Evolutionary conservation across 2,113 vertebrate species (phyloP), one percentile per base, ranked within the genome.

Genomic region (Conger conger): DNA sequence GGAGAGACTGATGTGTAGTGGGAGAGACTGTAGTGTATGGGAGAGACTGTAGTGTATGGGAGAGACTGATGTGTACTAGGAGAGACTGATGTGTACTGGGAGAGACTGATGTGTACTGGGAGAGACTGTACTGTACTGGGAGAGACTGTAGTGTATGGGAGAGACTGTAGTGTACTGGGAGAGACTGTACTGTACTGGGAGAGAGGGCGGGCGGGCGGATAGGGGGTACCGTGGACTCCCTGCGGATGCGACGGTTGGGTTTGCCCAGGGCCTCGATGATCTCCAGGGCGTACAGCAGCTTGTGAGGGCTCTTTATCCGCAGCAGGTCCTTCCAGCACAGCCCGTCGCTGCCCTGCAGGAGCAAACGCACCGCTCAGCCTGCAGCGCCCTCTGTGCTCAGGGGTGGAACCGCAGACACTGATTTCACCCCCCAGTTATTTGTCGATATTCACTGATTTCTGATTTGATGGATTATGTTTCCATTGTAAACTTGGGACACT

Each of bases 221-320:
- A 4, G 68, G 5, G 4, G 6, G 92, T 93, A 99, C 98, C 85
- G 98, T 99, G 0, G 98, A 99, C 91, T 99, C 98, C 82, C 98
- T 91, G 86, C 99, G 96, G 92, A 99, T 99, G 90, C 97, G 96
- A 86, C 98, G 94, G 91, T 99, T 99, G 85, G 98, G 98, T 92
- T 99, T 99, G 9, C 98, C 98, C 86, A 99, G 91, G 37, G 98
- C 97, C 92, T 99, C 98, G 53, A 99, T 99, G 88, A 99, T 99
- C 94, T 99, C 98, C 91, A 99, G 94, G 20, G 98, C 96, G 4
- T 99, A 99, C 38, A 99, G 91, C 85, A 99, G 95, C 91, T 99
- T 99, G 92, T 99, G 98, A 45, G 98, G 96, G 88, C 98, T 99
- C 93, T 98, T 99, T 77, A 99, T 98, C 91, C 97, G 94, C 86